Conservation (phyloP, 2,113 vertebrate species). For the Ctenodactylus gundi region DNA sequence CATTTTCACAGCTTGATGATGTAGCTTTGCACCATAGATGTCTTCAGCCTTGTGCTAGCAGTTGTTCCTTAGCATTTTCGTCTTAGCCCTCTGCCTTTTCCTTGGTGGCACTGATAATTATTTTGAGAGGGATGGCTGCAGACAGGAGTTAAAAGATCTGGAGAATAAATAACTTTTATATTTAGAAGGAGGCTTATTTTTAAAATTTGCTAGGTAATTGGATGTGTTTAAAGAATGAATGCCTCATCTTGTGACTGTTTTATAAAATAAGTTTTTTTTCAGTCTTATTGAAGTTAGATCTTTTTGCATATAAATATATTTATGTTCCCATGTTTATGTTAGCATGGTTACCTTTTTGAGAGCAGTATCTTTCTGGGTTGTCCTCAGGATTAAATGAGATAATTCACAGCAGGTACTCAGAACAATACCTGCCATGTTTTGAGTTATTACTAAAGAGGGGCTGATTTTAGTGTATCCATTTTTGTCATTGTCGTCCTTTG, state of each 20-base stretch:
- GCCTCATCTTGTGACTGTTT: background rate
- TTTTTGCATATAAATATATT: slow-evolving; percentile 1
- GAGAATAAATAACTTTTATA: background rate
- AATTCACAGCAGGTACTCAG: background rate
- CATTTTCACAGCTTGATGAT: slow-evolving; percentile 30
- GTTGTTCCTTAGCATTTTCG: background rate
- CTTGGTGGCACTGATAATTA: background rate
- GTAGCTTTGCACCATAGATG: background rate
- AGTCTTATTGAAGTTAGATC: slow-evolving; percentile 4
- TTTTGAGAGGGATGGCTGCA: background rate
- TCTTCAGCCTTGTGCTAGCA: background rate
- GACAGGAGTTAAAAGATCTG: background rate
- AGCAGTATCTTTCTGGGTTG: background rate
- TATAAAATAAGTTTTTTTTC: slow-evolving; percentile 15
- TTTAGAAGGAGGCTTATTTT: background rate
- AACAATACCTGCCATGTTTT: background rate
- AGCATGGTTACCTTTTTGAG: background rate
- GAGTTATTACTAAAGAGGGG: background rate
- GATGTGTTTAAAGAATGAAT: background rate
- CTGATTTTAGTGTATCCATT: rapidly evolving
- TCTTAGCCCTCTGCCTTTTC: background rate
- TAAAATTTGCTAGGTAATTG: background rate
- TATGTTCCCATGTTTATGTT: background rate
- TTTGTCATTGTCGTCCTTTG: rapidly evolving
- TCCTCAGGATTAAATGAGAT: background rate